These are phyloP conservation scores for Apodemia duryi DNA, from an alignment of 2,888 invertebrate genomes.

Conservation along the genomic window DNA sequence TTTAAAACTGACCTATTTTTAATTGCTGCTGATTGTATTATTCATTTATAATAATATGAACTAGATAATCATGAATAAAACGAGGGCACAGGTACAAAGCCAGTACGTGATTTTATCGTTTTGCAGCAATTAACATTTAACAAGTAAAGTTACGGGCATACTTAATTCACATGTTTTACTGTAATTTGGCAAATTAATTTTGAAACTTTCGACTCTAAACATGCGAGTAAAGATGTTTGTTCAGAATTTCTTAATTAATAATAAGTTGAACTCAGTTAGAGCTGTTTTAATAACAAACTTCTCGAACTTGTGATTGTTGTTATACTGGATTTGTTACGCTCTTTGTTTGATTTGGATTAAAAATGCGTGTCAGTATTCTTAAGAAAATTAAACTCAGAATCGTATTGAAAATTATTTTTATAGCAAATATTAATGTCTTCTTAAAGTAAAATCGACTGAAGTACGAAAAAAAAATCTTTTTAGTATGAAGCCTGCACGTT, in stretches of 20 bases:
- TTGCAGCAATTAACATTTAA: conserved; percentile 50
- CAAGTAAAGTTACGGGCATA: conserved; percentile 65
- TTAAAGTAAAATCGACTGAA: no score
- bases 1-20: background rate
- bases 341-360: background rate
- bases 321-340: background rate
- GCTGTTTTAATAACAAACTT: conserved; percentile 30
- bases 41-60: background rate
- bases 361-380: background rate
- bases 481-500: no score
- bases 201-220: conserved; percentile 62
- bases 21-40: background rate
- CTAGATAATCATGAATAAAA: background rate
- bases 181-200: conserved; percentile 75
- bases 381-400: no score
- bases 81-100: background rate
- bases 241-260: conserved; percentile 52
- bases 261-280: conserved; percentile 18
- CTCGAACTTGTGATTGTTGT: conserved; percentile 6
- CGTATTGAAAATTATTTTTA: no score
- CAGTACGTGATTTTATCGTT: conserved; percentile 4
- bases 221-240: conserved; percentile 66
- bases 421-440: no score
- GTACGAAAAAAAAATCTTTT: no score
- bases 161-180: conserved; percentile 70